These are phyloP conservation scores for Pseudomyrmex pallidus DNA, from an alignment of 1,140 invertebrate genomes.

Conservation along the genomic window DNA sequence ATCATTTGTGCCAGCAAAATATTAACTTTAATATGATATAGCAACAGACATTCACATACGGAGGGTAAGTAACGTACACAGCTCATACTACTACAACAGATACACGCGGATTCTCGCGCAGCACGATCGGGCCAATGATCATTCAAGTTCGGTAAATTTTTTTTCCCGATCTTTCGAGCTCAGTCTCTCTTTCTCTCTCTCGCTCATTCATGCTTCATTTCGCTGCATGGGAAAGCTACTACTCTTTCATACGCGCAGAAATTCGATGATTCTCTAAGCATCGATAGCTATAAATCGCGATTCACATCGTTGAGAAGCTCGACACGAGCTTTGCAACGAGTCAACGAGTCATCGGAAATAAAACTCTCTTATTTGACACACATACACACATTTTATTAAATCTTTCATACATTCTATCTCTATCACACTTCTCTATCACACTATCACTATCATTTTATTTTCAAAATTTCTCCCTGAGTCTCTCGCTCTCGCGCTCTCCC, in stretches of 20 bases:
- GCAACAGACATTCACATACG: conserved; percentile 78
- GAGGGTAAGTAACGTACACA: conserved; percentile 74
- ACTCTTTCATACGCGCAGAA: conserved; percentile 20
- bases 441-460: conserved; percentile 54
- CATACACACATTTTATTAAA: conserved; percentile 6
- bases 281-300: conserved; percentile 27
- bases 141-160: conserved; percentile 45
- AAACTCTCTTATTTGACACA: neutral
- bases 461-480: conserved; percentile 62
- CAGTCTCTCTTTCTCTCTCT: conserved; percentile 56
- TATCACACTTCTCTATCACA: conserved; percentile 9
- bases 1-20: conserved; percentile 79
- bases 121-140: conserved; percentile 67
- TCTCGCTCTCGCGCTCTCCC: conserved; percentile 57
- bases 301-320: conserved; percentile 64
- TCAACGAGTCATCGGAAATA: conserved; percentile 40
- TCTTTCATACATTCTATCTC: conserved; percentile 22
- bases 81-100: conserved; percentile 61
- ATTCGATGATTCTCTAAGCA: conserved; percentile 25
- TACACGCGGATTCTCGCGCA: conserved; percentile 67
- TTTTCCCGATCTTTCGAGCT: conserved; percentile 44
- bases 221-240: conserved; percentile 45
- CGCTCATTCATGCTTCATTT: conserved; percentile 45
- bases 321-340: conserved; percentile 58
- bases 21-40: conserved; percentile 79